Evolutionary conservation across 2,113 vertebrate species (phyloP).

Genomic region (Lontra canadensis): DNA sequence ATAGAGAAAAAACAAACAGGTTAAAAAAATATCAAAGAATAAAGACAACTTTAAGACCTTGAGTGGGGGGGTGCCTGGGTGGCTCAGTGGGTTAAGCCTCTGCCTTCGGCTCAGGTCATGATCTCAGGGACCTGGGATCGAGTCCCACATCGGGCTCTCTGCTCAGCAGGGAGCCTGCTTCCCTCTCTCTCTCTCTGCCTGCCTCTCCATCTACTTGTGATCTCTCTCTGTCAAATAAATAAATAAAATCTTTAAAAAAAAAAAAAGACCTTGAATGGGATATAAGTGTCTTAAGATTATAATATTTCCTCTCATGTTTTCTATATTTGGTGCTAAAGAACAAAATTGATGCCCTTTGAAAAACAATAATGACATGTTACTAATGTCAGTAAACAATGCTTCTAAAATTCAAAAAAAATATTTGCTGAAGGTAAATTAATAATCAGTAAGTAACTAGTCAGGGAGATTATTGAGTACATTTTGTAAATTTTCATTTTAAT

Average conservation of each 20-base stretch:
- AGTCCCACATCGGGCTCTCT: too few species aligned
- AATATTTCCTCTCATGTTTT: background rate
- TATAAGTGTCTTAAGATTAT: background rate
- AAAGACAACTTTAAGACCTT: background rate
- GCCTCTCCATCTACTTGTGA: too few species aligned
- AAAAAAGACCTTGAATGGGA: background rate
- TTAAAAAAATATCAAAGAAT: background rate
- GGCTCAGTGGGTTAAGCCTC: too few species aligned
- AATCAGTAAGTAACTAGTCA: background rate
- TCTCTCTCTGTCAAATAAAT: too few species aligned
- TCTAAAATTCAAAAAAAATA: background rate
- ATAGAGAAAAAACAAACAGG: background rate
- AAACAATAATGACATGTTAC: background rate
- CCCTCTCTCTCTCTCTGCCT: too few species aligned
- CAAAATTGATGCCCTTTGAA: background rate
- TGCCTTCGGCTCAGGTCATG: too few species aligned
- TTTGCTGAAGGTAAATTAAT: background rate
- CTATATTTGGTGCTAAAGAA: background rate
- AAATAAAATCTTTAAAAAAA: too few species aligned
- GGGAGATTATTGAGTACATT: background rate
- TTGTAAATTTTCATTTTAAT: background rate
- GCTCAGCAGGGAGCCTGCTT: too few species aligned
- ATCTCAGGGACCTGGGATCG: too few species aligned
- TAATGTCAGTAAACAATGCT: background rate
- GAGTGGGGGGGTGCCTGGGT: background rate